Percentiles rank a stretch among this genome's conserved stretches.
Evolutionary conservation across 2,797 vertebrate species (phyloP).

Genomic region (Onychomys leucogaster): DNA sequence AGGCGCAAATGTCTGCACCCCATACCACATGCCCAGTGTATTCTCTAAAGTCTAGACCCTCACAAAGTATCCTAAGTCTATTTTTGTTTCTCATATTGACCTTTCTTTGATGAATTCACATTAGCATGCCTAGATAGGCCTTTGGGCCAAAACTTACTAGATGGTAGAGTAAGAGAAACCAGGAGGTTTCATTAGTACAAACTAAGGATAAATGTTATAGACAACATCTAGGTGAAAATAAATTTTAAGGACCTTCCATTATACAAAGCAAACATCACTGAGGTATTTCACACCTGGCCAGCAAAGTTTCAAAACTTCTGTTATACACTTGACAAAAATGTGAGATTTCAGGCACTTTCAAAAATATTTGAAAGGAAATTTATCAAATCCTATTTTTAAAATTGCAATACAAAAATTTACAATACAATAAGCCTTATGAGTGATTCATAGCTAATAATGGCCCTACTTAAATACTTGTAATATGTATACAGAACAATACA

Average conservation of each 20-base stretch:
- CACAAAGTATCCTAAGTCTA: constrained; percentile 9
- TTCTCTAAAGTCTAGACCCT: neutral
- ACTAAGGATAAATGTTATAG: constrained; percentile 13
- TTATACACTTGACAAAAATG: constrained; percentile 37
- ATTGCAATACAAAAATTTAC: neutral
- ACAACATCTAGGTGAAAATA: neutral
- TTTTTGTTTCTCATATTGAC: neutral
- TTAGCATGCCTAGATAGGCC: neutral
- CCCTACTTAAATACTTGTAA: neutral
- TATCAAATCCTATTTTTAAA: constrained; percentile 43
- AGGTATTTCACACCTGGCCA: constrained; percentile 6
- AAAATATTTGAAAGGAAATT: constrained; percentile 35
- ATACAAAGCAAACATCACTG: constrained; percentile 27
- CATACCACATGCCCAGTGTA: neutral
- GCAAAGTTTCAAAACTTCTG: constrained; percentile 11
- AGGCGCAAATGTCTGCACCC: neutral
- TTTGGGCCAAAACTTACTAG: neutral
- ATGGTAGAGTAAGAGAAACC: neutral
- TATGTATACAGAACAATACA: neutral
- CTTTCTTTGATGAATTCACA: constrained; percentile 1
- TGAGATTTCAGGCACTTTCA: neutral
- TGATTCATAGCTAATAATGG: constrained; percentile 7
- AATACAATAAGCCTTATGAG: neutral
- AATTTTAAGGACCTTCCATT: neutral
- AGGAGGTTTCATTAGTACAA: constrained; percentile 36